Conservation (phyloP, 2,797 vertebrate species). For the Harpagifer antarcticus region DNA sequence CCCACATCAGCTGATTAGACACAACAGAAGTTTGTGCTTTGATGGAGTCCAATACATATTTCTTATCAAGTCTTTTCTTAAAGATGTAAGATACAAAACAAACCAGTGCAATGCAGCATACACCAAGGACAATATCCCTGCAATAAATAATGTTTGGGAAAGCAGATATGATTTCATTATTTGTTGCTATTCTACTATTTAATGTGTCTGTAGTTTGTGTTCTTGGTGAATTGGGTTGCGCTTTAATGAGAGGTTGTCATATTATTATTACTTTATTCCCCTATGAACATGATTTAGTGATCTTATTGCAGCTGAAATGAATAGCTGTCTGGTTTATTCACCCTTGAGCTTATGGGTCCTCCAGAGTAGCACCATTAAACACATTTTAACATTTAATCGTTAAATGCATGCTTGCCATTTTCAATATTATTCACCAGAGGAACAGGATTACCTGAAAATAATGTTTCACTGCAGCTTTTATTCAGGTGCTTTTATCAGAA, state of each 20-base stretch:
- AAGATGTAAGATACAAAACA: conserved; percentile 10
- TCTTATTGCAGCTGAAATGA: neutral
- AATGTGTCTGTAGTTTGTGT: neutral
- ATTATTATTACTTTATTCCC: neutral
- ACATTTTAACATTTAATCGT: conserved; percentile 8
- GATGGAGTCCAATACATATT: conserved; percentile 34
- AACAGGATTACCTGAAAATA: neutral
- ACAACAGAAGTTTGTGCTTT: conserved; percentile 12
- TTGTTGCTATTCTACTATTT: neutral
- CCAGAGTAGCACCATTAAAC: neutral
- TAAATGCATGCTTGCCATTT: neutral
- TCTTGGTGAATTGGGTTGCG: neutral
- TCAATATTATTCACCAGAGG: conserved; percentile 2
- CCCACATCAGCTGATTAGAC: conserved; percentile 33
- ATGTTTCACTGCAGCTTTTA: neutral
- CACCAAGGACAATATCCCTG: neutral
- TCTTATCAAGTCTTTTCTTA: conserved; percentile 22
- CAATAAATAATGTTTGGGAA: neutral
- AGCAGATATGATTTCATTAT: neutral
- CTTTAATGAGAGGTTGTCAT: neutral
- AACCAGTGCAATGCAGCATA: neutral
- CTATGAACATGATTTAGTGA: neutral
- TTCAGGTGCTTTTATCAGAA: neutral
- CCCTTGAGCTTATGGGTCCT: neutral
- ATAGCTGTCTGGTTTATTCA: neutral